A percentile compares a stretch with the other conserved stretches of the same genome.
Evolutionary conservation across 2,797 vertebrate species (phyloP).

Genomic region (Perodicticus potto): DNA sequence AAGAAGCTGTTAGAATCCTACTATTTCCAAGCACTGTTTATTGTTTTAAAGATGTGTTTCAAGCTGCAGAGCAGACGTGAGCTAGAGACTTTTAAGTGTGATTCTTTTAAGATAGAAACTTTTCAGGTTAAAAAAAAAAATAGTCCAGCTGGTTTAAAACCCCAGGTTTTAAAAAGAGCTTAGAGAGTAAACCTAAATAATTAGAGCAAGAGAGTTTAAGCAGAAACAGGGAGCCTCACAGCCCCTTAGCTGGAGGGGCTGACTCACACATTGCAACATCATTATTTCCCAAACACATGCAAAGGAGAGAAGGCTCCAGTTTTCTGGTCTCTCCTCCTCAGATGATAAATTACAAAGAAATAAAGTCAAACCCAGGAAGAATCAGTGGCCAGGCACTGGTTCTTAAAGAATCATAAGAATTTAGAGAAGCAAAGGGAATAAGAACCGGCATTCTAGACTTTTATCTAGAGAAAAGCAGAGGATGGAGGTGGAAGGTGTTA

Average conservation of each 20-base stretch:
- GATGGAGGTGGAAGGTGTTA: neutral
- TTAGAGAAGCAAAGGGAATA: neutral
- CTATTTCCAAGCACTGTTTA: slow-evolving; percentile 20
- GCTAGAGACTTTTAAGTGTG: neutral
- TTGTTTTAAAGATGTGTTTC: slow-evolving; percentile 53
- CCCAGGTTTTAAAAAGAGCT: slow-evolving; percentile 26
- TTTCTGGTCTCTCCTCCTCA: neutral
- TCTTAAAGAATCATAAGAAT: slow-evolving; percentile 37
- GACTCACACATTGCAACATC: neutral
- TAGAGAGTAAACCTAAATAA: slow-evolving; percentile 18
- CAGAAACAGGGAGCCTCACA: neutral
- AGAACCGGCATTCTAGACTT: neutral
- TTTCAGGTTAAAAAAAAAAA: slow-evolving; percentile 60
- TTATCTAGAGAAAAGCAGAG: neutral
- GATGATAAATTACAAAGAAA: neutral
- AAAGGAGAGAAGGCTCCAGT: neutral
- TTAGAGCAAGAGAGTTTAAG: neutral
- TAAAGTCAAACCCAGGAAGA: neutral
- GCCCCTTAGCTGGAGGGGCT: neutral
- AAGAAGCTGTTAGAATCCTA: neutral
- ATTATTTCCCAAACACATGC: slow-evolving; percentile 1
- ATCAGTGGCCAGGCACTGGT: neutral
- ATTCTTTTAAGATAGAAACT: slow-evolving; percentile 42
- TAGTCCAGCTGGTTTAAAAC: slow-evolving; percentile 13
- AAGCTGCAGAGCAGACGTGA: neutral